These are phyloP conservation scores for Microctonus brassicae DNA, from an alignment of 2,888 invertebrate genomes.

Conservation along the genomic window DNA sequence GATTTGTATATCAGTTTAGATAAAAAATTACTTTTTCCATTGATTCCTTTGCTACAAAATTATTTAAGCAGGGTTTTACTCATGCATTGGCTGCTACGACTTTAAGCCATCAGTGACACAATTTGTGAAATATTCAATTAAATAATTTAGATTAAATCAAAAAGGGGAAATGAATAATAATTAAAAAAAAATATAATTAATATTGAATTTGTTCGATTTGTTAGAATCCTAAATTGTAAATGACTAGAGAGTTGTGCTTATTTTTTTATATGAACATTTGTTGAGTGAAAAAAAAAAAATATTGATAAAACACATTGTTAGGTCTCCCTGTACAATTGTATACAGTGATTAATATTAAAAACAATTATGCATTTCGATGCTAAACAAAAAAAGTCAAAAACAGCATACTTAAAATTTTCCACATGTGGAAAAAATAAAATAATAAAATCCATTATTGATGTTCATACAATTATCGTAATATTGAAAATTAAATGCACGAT, in stretches of 20 bases:
- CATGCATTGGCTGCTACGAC: neutral
- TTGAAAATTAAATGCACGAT: neutral
- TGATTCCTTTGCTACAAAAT: neutral
- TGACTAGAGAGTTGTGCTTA: slow-evolving; percentile 41
- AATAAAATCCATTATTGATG: too few species aligned
- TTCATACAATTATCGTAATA: slow-evolving; percentile 21
- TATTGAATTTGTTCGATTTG: slow-evolving; percentile 15
- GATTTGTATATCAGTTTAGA: neutral
- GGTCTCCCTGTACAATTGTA: neutral
- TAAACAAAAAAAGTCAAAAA: neutral
- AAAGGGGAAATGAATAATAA: slow-evolving; percentile 9
- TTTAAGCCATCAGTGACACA: too few species aligned
- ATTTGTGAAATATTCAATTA: neutral
- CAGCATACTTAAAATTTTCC: neutral
- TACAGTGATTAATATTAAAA: neutral
- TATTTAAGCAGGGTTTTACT: neutral
- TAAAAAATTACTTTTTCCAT: neutral
- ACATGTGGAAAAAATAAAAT: too few species aligned
- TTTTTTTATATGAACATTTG: slow-evolving; percentile 46
- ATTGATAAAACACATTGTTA: slow-evolving; percentile 1
- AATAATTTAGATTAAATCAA: neutral
- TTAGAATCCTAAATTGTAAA: slow-evolving; percentile 9
- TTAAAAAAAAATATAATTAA: neutral
- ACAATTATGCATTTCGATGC: neutral
- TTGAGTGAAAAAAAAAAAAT: slow-evolving; percentile 19